phyloP scores from a whole-genome alignment of 1,140 invertebrate species.

The Centruroides sculpturatus region DNA sequence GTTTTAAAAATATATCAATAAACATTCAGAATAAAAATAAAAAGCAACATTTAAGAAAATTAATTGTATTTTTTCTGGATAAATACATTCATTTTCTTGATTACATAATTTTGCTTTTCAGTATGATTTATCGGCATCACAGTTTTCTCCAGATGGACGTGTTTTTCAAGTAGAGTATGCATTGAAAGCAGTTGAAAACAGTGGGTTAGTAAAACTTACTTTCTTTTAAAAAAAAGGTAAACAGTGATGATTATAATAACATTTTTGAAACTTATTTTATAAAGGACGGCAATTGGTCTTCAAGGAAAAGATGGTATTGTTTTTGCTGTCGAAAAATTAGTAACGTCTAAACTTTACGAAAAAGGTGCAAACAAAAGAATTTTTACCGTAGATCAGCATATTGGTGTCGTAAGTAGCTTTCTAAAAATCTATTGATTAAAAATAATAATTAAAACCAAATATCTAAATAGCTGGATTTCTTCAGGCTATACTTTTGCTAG shows the following conservation, averaged over 20 bases:
- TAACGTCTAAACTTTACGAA: constrained; percentile 95
- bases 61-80: not conserved
- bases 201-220: constrained; percentile 48
- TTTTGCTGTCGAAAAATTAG: constrained; percentile 93
- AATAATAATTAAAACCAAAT: no score
- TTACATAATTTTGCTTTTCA: constrained; percentile 25
- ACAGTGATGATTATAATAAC: no score
- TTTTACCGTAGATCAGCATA: constrained; percentile 83
- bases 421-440: not conserved
- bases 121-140: constrained; percentile 98
- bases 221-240: not conserved
- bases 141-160: constrained; percentile 97
- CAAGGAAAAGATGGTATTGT: constrained; percentile 92
- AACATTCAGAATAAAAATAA: no score
- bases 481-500: no score
- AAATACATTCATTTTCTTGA: not conserved
- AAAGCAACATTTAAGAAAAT: no score
- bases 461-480: no score
- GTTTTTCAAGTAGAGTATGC: constrained; percentile 99
- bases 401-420: constrained; percentile 61
- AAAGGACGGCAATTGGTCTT: constrained; percentile 78
- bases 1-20: no score
- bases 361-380: constrained; percentile 82
- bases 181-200: constrained; percentile 97
- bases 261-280: no score